Percentiles rank a stretch among this genome's conserved stretches.
Conservation (phyloP, 2,113 vertebrate genomes). For the Callopanchax toddi region DNA sequence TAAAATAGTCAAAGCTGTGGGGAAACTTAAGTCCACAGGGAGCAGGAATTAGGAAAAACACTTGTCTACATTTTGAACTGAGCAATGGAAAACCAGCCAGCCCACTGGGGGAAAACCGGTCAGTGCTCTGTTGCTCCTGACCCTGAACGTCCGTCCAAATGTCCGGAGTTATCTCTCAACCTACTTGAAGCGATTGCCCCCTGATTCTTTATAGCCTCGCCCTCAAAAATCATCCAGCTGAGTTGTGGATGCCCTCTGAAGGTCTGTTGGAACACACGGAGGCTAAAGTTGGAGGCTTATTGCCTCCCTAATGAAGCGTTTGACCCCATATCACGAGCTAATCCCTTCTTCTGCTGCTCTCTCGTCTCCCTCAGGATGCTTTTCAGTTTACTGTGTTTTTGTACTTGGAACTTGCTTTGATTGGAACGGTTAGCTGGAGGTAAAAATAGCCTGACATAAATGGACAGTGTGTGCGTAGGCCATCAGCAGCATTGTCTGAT, state of each 20-base stretch:
- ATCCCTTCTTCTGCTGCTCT: slow-evolving; percentile 37
- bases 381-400: slow-evolving; percentile 34
- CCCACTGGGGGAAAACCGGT: slow-evolving; percentile 50
- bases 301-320: slow-evolving; percentile 49
- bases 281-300: slow-evolving; percentile 62
- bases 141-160: slow-evolving; percentile 32
- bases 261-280: slow-evolving; percentile 56
- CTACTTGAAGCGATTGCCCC: slow-evolving; percentile 33
- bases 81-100: slow-evolving; percentile 56
- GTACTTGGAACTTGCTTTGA: slow-evolving; percentile 45
- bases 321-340: slow-evolving; percentile 58
- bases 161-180: slow-evolving; percentile 42
- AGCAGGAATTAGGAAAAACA: slow-evolving; percentile 56
- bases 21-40: slow-evolving; percentile 50
- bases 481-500: slow-evolving; percentile 37
- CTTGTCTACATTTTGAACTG: slow-evolving; percentile 38
- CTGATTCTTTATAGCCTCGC: slow-evolving; percentile 23
- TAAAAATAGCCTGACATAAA: slow-evolving; percentile 61
- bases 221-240: slow-evolving; percentile 41
- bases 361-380: slow-evolving; percentile 41
- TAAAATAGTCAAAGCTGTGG: slow-evolving; percentile 61
- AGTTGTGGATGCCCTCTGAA: slow-evolving; percentile 52
- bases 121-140: slow-evolving; percentile 32
- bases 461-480: slow-evolving; percentile 22
- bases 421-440: slow-evolving; percentile 23